Conservation (phyloP, 2,113 vertebrate genomes). For the Deroptyus accipitrinus region DNA sequence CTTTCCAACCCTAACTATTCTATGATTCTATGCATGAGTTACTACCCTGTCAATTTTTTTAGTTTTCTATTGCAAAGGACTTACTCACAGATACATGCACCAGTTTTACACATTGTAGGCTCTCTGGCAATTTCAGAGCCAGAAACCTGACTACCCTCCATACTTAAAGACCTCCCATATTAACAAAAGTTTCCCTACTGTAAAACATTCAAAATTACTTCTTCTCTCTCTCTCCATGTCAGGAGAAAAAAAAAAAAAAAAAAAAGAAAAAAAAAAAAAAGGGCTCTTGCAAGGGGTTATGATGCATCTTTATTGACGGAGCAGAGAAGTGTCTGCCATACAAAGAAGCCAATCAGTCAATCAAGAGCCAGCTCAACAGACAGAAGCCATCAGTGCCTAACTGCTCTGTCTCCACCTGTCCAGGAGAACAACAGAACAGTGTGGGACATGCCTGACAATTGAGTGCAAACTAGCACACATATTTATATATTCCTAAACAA, state of each 20-base stretch:
- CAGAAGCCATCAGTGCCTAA: slow-evolving; percentile 48
- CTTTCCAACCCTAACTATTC: too few species aligned
- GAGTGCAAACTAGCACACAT: slow-evolving; percentile 37
- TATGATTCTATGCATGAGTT: neutral
- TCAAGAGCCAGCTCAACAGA: slow-evolving; percentile 68
- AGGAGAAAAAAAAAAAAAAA: too few species aligned
- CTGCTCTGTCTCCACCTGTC: slow-evolving; percentile 62
- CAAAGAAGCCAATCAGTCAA: slow-evolving; percentile 75
- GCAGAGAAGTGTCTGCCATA: slow-evolving; percentile 55
- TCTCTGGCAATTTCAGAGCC: neutral
- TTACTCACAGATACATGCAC: neutral
- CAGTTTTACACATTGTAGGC: neutral
- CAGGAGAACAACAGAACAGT: slow-evolving; percentile 53
- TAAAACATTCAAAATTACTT: slow-evolving; percentile 17
- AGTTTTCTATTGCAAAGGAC: neutral
- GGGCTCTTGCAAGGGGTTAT: slow-evolving; percentile 27
- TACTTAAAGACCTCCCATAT: neutral
- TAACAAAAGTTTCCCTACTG: neutral
- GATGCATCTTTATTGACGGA: slow-evolving; percentile 62
- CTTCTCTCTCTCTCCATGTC: neutral
- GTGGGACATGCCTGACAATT: slow-evolving; percentile 58
- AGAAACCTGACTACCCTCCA: neutral
- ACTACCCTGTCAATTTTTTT: neutral
- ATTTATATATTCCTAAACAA: neutral
- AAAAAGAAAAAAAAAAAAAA: neutral